phyloP scores from a whole-genome alignment of 2,888 invertebrate genomes.

The Leptodirus hochenwartii region DNA sequence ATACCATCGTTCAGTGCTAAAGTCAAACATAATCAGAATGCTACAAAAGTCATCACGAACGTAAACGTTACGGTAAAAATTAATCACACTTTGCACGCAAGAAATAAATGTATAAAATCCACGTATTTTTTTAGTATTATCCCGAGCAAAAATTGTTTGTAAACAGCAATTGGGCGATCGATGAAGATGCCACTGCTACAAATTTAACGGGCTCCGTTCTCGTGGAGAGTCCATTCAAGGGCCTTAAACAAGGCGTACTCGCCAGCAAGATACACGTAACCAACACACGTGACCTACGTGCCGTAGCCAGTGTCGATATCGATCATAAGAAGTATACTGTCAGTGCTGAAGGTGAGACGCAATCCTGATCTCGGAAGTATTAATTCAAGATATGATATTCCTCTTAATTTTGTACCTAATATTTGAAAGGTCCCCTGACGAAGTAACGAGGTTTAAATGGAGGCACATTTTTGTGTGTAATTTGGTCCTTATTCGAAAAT shows the following conservation, averaged over 20 bases:
- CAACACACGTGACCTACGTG: constrained; percentile 43
- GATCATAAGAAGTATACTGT: constrained; percentile 51
- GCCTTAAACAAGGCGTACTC: constrained; percentile 47
- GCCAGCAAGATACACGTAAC: constrained; percentile 46
- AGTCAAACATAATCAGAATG: constrained; percentile 34
- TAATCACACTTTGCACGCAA: not conserved
- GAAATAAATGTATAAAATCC: not conserved
- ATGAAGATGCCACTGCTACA: constrained; percentile 32
- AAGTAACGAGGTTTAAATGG: no score
- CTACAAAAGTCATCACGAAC: constrained; percentile 30
- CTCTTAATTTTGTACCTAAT: no score
- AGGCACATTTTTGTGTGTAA: no score
- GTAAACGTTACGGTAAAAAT: constrained; percentile 30
- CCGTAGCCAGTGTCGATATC: constrained; percentile 49
- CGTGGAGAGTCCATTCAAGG: constrained; percentile 48
- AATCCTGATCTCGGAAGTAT: no score
- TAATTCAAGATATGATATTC: no score
- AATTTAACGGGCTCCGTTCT: constrained; percentile 50
- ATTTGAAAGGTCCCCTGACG: no score
- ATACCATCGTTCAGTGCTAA: constrained; percentile 37
- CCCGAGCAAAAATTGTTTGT: constrained; percentile 48
- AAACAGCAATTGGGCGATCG: constrained; percentile 50
- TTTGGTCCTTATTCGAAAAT: no score
- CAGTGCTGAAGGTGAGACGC: constrained; percentile 40
- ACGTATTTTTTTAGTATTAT: constrained; percentile 33